Conservation (phyloP, 2,797 vertebrate species). For the Pygocentrus nattereri region DNA sequence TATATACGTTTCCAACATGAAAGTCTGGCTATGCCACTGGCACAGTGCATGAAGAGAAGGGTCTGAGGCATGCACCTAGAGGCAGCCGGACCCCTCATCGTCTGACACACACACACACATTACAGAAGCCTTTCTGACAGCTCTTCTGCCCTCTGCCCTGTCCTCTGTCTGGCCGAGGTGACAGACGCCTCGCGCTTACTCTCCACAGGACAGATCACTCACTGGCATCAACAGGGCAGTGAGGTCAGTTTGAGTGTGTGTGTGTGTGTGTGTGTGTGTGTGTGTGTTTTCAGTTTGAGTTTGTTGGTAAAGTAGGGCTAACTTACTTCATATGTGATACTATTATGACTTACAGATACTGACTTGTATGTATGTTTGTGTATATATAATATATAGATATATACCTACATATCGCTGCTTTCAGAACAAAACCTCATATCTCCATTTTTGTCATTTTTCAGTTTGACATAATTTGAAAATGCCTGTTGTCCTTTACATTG, state of each 20-base stretch:
- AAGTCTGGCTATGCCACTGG: background rate
- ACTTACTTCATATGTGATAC: too few species aligned
- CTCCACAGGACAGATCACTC: constrained; percentile 68
- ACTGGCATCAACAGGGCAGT: constrained; percentile 66
- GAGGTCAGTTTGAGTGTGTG: constrained; percentile 34
- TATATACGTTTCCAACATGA: background rate
- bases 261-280: constrained; percentile 29
- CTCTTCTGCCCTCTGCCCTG: constrained; percentile 58
- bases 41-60: background rate
- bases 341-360: too few species aligned
- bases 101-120: constrained; percentile 6
- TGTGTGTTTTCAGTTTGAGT: constrained; percentile 54
- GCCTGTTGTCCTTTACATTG: too few species aligned
- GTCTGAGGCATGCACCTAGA: background rate
- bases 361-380: too few species aligned
- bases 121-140: constrained; percentile 44
- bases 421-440: too few species aligned
- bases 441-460: too few species aligned
- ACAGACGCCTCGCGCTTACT: constrained; percentile 73
- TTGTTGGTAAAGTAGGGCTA: too few species aligned
- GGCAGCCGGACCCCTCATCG: background rate
- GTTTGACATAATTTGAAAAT: too few species aligned
- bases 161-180: constrained; percentile 68
- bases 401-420: too few species aligned
- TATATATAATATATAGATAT: too few species aligned